These are phyloP conservation scores for Amia ocellicauda DNA, from an alignment of 2,113 vertebrate species.

Conservation along the genomic window DNA sequence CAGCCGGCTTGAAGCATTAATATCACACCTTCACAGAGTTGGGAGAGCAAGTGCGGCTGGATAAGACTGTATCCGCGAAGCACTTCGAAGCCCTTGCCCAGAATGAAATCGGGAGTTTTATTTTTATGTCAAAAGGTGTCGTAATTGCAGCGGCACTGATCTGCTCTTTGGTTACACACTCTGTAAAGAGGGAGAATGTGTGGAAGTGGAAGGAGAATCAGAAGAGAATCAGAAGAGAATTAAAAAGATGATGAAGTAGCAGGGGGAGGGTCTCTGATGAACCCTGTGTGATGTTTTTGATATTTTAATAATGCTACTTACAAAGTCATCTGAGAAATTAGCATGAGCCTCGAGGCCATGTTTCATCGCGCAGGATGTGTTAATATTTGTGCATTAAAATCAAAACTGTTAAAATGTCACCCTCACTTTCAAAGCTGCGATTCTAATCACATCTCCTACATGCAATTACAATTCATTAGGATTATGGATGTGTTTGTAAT, in stretches of 20 bases:
- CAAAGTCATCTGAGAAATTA: not conserved
- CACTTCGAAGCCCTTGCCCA: not conserved
- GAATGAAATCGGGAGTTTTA: not conserved
- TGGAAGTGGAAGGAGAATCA: constrained; percentile 2
- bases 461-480: not conserved
- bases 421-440: not conserved
- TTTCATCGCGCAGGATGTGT: not conserved
- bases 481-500: not conserved
- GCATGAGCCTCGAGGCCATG: not conserved
- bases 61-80: too few relatives aligned
- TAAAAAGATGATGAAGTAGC: not conserved
- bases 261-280: not conserved
- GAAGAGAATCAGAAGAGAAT: not conserved
- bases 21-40: not conserved
- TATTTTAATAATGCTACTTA: constrained; percentile 30
- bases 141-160: too few relatives aligned
- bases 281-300: constrained; percentile 26
- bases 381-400: constrained; percentile 20
- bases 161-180: too few relatives aligned
- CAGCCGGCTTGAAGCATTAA: not conserved
- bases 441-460: not conserved
- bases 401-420: constrained; percentile 2
- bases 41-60: not conserved
- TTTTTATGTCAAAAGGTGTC: too few relatives aligned
- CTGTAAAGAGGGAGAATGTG: constrained; percentile 16